phyloP scores from a whole-genome alignment of 2,888 invertebrate genomes.

The Bembecia ichneumoniformis region DNA sequence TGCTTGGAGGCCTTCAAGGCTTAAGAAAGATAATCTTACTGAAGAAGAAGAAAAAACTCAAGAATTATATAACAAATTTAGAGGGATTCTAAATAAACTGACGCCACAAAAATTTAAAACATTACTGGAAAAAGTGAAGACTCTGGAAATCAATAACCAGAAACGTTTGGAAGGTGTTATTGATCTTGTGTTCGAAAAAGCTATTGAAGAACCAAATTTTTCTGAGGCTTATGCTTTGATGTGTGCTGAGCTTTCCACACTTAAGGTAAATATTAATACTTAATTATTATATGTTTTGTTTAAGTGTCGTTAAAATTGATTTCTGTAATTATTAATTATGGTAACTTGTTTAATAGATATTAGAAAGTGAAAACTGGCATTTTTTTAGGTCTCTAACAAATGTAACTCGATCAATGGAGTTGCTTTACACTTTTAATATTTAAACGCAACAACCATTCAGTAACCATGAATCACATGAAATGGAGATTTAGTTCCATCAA shows the following conservation, averaged over 20 bases:
- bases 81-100: slow-evolving; percentile 92
- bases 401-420: no score
- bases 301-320: no score
- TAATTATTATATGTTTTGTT: not conserved
- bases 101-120: slow-evolving; percentile 95
- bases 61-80: slow-evolving; percentile 84
- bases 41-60: slow-evolving; percentile 62
- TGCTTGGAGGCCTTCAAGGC: slow-evolving; percentile 88
- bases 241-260: slow-evolving; percentile 78
- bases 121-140: slow-evolving; percentile 82
- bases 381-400: no score
- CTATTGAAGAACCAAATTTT: slow-evolving; percentile 95
- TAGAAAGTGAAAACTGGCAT: no score
- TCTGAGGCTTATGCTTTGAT: slow-evolving; percentile 92
- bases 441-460: no score
- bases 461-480: no score
- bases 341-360: no score
- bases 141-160: slow-evolving; percentile 83
- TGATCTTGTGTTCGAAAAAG: slow-evolving; percentile 93
- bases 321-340: no score
- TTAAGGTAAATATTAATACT: slow-evolving; percentile 66
- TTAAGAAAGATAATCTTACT: slow-evolving; percentile 47
- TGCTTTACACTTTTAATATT: no score
- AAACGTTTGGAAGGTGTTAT: slow-evolving; percentile 87
- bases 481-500: no score